Evolutionary conservation across 92 coral and sea anemone species (phyloP), one percentile per base, ranked within the genome.

Genomic region (Phymanthus crucifer): DNA sequence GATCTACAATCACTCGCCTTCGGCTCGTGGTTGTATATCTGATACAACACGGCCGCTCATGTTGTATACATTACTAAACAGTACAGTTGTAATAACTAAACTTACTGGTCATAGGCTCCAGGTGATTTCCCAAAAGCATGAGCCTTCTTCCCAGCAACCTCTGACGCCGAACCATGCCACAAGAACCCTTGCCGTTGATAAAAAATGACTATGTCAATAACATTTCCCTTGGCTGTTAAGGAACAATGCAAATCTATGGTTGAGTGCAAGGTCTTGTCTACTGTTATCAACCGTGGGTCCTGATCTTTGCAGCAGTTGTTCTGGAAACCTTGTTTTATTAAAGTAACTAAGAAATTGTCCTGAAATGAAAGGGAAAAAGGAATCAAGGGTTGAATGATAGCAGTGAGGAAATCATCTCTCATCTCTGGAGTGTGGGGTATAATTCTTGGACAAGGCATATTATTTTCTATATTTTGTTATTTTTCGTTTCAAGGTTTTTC

Each of bases 81-180:
- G 27, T 21, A 7, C 29, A 54, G n/a, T 45, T n/a, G n/a, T 54
- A 0, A 5, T 21, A 21, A 54, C 2, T 54, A 54, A 10, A 35
- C 78, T 56, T 17, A 86, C 90, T 73, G 74, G 64, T 70, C 78
- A 64, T 35, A 75, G 16, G 88, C 90, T 61, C 71, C 85, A 50
- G 85, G 79, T 18, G 71, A 50, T 72, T 86, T 70, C 1, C 70
- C 32, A 38, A 64, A 34, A 7, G 45, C 74, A 69, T 33, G 23
- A 32, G 37, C 26, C 31, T 1, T 35, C 21, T 54, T 34, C 36
- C 78, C 35, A 32, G 71, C 75, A 23, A 70, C 80, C 26, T 82
- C 86, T 19, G 86, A 58, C 0, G 79, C 82, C 3, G 93, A 66
- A 4, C 93, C 93, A 70, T 86, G 93, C 93, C 93, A 89, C 29